Base-by-base conservation (phyloP, 2,888 invertebrate species). In the Adineta ricciae region DNA sequence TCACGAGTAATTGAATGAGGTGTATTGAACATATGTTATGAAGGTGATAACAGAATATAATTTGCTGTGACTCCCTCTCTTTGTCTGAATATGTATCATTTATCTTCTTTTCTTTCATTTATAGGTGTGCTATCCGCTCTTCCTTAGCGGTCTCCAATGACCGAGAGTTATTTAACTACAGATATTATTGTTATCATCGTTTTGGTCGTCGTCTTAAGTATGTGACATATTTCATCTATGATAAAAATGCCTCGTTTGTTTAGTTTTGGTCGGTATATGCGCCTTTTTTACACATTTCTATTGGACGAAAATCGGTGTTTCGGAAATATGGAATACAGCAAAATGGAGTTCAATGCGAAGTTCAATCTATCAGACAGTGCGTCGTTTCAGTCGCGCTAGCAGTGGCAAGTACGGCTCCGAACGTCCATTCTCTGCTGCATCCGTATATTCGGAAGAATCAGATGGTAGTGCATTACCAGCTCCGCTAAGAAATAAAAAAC, bases 281-380 rank as follows among this genome's bases (percentile, higher is more conserved):
- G 78, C 78, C 2, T 78, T 78, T 78, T 41, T 78, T 14, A 41
- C 41, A 38, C 78, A 78, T 78, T 78, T 78, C 24, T 78, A 78
- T 41, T 78, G 78, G 78, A 78, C 78, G 41, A 41, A 38, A 78
- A 78, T 78, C 41, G 78, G 78, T n/a, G 78, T 78, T 78, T 36
- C 78, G 11, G 78, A 78, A 78, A 41, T 78, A 78, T 78, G 78
- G 78, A 78, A 78, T 78, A 78, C 78, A 41, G 14, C 78, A 41
- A 78, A 78, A 78, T 78, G 78, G 78, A 78, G 78, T 78, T 78
- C 78, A n/a, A 78, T 78, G 41, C 78, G 78, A 3, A 78, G 78
- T 41, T 78, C 78, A 78, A 11, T 78, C 8, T 78, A 41, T 78
- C 41, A n/a, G 7, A 78, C 78, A 78, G 16, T 78, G 32, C 24